A percentile compares a stretch with the other conserved stretches of the same genome.
Evolutionary conservation across 1,140 invertebrate genomes (phyloP).

Genomic region (Luehdorfia chinensis): DNA sequence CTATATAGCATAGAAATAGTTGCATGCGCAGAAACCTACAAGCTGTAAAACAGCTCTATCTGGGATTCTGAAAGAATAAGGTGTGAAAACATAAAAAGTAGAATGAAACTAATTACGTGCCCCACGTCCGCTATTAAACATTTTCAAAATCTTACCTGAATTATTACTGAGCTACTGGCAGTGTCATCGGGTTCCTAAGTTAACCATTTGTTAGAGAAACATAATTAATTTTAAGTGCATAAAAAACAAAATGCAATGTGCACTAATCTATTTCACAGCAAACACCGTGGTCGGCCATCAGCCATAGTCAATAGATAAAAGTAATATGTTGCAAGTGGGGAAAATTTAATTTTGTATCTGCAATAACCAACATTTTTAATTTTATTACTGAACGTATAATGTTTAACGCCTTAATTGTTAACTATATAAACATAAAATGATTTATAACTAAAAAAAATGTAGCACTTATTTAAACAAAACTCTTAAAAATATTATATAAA

Average conservation of each 20-base stretch:
- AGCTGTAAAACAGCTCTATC: conserved; percentile 40
- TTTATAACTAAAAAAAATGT: too few relatives aligned
- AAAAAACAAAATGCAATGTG: conserved; percentile 43
- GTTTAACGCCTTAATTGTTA: too few relatives aligned
- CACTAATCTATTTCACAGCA: conserved; percentile 49
- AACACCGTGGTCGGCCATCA: conserved; percentile 59
- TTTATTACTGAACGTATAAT: too few relatives aligned
- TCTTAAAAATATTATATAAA: too few relatives aligned
- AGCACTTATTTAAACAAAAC: too few relatives aligned
- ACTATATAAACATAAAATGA: too few relatives aligned
- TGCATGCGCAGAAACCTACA: conserved; percentile 59
- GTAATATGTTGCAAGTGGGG: background rate
- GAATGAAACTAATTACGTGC: conserved; percentile 59
- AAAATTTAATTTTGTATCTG: too few relatives aligned
- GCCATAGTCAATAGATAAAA: conserved; percentile 40
- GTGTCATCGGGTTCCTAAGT: conserved; percentile 36
- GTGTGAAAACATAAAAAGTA: conserved; percentile 62
- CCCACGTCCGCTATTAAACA: conserved; percentile 34
- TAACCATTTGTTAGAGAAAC: conserved; percentile 36
- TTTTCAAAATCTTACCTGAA: conserved; percentile 41
- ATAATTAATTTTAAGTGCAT: conserved; percentile 25
- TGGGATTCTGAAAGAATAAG: conserved; percentile 52
- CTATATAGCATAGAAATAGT: conserved; percentile 39
- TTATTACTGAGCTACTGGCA: conserved; percentile 4
- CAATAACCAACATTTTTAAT: too few relatives aligned